Conservation (phyloP, 1,140 invertebrate genomes). For the Druon quercuslanigerum region DNA sequence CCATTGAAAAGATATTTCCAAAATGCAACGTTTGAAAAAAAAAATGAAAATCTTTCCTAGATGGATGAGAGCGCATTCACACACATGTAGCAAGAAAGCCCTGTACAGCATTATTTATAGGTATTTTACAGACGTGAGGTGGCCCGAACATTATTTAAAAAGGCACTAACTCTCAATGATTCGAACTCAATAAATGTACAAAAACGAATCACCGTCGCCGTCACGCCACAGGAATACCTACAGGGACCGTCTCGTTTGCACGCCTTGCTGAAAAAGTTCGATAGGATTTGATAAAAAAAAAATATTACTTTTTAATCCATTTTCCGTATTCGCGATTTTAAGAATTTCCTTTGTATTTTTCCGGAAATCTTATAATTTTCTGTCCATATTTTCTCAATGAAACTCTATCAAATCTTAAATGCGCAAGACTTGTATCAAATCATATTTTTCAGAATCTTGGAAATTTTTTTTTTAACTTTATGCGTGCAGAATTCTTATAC, state of each 20-base stretch:
- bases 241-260: slow-evolving; percentile 29
- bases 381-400: no score
- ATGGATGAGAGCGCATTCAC: slow-evolving; percentile 39
- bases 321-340: no score
- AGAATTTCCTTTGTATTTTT: no score
- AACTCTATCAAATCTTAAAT: no score
- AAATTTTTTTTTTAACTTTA: no score
- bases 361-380: no score
- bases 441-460: no score
- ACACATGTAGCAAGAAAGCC: slow-evolving; percentile 50
- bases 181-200: slow-evolving; percentile 57
- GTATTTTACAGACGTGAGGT: slow-evolving; percentile 50
- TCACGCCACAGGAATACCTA: slow-evolving; percentile 39
- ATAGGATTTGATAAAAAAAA: no score
- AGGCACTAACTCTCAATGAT: slow-evolving; percentile 65
- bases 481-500: no score
- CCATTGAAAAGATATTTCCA: background rate
- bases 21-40: background rate
- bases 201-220: slow-evolving; percentile 45
- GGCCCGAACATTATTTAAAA: slow-evolving; percentile 53
- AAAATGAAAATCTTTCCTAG: slow-evolving; percentile 30
- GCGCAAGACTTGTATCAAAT: no score
- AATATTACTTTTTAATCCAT: no score
- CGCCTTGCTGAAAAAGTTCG: no score
- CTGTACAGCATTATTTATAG: slow-evolving; percentile 55